phyloP scores from a whole-genome alignment of 1,140 invertebrate genomes.

The Tetramorium alpestre region DNA sequence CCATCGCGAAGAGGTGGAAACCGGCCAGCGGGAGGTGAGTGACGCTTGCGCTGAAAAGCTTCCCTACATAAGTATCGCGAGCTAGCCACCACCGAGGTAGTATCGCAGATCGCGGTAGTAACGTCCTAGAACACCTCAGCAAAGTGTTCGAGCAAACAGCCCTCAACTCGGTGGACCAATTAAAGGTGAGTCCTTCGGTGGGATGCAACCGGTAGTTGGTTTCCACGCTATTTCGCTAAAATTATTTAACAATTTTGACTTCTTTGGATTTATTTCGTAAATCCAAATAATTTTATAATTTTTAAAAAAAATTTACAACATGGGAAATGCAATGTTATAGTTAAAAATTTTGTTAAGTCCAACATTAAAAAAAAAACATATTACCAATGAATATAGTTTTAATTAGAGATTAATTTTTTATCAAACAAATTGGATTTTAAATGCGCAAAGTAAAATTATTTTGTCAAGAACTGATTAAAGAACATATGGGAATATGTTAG shows the following conservation, averaged over 20 bases:
- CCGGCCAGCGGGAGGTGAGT: slow-evolving; percentile 59
- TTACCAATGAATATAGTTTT: not conserved
- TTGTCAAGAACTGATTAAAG: not conserved
- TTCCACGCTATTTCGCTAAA: not conserved
- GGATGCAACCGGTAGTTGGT: not conserved
- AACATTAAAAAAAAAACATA: not conserved
- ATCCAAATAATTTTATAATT: not conserved
- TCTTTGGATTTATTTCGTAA: not conserved
- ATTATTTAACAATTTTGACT: not conserved
- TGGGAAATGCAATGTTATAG: not conserved
- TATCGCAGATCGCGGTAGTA: slow-evolving; percentile 62
- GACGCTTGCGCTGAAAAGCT: slow-evolving; percentile 73
- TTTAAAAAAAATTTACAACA: not conserved
- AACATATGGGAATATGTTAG: not conserved
- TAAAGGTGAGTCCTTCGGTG: slow-evolving; percentile 27
- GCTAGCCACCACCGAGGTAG: slow-evolving; percentile 59
- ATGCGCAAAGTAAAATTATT: not conserved
- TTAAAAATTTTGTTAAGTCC: not conserved
- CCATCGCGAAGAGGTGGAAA: slow-evolving; percentile 57
- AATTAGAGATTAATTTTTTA: not conserved
- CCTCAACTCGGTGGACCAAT: slow-evolving; percentile 38
- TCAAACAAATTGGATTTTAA: not conserved
- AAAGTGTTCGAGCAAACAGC: not conserved
- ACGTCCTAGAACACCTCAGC: slow-evolving; percentile 50
- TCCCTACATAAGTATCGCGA: slow-evolving; percentile 73